A percentile compares a stretch with the other conserved stretches of the same genome.
These are phyloP conservation scores for Cygnus olor DNA, from an alignment of 2,797 vertebrate species.

Conservation along the genomic window DNA sequence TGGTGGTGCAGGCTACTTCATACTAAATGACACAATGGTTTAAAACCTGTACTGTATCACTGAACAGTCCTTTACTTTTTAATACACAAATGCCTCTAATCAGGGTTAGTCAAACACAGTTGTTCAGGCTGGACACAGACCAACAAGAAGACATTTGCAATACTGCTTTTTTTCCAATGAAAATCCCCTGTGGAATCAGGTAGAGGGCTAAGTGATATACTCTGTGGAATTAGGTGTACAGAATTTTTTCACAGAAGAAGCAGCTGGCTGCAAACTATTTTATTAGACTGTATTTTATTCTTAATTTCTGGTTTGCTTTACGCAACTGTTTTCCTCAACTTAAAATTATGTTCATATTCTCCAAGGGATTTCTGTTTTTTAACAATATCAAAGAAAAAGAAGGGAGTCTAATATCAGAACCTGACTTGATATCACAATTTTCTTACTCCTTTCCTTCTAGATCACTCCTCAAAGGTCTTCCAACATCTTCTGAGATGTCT, in stretches of 20 bases:
- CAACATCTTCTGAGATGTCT: neutral
- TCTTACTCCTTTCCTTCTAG: neutral
- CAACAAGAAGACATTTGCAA: neutral
- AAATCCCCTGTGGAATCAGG: neutral
- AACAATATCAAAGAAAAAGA: neutral
- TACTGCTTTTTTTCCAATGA: neutral
- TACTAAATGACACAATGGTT: rapidly evolving
- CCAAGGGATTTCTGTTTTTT: neutral
- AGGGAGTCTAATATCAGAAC: neutral
- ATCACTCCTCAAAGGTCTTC: neutral
- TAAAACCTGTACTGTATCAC: neutral
- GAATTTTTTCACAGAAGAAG: neutral
- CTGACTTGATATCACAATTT: neutral
- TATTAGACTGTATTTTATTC: neutral
- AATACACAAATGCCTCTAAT: too few relatives aligned
- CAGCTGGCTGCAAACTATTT: neutral
- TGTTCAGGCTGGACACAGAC: too few relatives aligned
- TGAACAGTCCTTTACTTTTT: neutral
- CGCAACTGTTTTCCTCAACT: neutral
- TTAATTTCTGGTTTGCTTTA: neutral
- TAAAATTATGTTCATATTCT: neutral
- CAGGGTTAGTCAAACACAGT: too few relatives aligned
- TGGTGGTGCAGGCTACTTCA: neutral
- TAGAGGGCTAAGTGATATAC: neutral
- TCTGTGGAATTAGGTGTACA: neutral